phyloP scores from a whole-genome alignment of 2,888 invertebrate species.

The Nasonovia ribisnigri region DNA sequence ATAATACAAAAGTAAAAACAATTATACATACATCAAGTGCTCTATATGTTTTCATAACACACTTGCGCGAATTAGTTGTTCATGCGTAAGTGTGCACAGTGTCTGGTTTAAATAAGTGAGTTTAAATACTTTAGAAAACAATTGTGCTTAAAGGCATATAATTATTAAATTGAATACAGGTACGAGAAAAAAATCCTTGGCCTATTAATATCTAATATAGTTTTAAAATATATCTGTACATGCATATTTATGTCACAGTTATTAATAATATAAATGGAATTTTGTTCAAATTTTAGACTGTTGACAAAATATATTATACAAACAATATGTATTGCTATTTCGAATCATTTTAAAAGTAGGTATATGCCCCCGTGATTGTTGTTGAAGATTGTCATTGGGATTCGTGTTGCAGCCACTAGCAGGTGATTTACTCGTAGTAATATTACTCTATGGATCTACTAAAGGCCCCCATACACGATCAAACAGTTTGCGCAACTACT shows the following conservation, averaged over 20 bases:
- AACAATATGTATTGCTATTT: background rate
- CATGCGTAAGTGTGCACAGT: background rate
- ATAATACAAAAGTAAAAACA: background rate
- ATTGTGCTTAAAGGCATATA: slow-evolving; percentile 23
- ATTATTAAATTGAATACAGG: background rate
- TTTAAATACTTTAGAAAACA: slow-evolving; percentile 4
- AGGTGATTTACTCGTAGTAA: background rate
- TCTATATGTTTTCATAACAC: background rate
- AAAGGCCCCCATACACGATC: no score
- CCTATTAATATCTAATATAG: background rate
- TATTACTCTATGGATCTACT: background rate
- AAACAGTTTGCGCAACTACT: no score
- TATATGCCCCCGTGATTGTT: background rate
- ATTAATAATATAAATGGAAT: background rate
- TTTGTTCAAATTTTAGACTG: slow-evolving; percentile 7
- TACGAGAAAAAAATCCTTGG: slow-evolving; percentile 22
- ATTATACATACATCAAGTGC: background rate
- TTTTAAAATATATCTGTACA: background rate
- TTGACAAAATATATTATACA: background rate
- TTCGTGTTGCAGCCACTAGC: background rate
- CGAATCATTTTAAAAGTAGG: background rate
- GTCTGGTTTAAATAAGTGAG: background rate
- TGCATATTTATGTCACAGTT: background rate
- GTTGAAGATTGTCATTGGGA: background rate
- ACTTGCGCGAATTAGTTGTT: background rate